These are phyloP conservation scores for Zaprionus ghesquierei DNA, from an alignment of 1,140 invertebrate genomes.

Conservation along the genomic window DNA sequence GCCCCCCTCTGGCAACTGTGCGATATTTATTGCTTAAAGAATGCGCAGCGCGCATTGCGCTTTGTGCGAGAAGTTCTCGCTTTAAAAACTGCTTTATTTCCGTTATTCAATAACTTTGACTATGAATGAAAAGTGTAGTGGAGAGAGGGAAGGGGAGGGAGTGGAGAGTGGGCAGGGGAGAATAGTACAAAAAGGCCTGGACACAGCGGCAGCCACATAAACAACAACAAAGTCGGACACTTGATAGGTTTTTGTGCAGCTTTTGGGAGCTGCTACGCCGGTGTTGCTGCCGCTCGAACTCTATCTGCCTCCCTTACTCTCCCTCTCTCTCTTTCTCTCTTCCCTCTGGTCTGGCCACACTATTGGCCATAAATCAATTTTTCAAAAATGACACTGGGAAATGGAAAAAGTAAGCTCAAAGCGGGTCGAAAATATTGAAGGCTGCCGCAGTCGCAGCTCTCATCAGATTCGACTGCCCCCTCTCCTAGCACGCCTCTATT, in stretches of 20 bases:
- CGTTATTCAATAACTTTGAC: conserved; percentile 66
- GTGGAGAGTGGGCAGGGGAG: background rate
- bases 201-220: conserved; percentile 5
- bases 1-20: background rate
- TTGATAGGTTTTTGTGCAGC: conserved; percentile 70
- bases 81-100: conserved; percentile 71
- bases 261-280: conserved; percentile 26
- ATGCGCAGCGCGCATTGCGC: conserved; percentile 4
- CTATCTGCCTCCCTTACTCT: background rate
- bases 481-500: background rate
- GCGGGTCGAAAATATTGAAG: conserved; percentile 67
- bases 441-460: conserved; percentile 37
- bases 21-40: conserved; percentile 25
- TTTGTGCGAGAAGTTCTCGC: conserved; percentile 4
- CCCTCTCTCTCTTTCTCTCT: background rate
- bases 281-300: background rate
- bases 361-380: conserved; percentile 80
- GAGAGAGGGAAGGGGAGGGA: background rate
- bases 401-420: conserved; percentile 80
- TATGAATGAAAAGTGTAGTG: conserved; percentile 31
- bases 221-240: conserved; percentile 58
- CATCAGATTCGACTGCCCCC: background rate
- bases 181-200: conserved; percentile 9
- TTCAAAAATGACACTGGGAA: conserved; percentile 80
- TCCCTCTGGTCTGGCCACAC: conserved; percentile 21